A percentile compares a stretch with the other conserved stretches of the same genome.
Conservation (phyloP, 2,113 vertebrate species). For the Brevimyrus niger region DNA sequence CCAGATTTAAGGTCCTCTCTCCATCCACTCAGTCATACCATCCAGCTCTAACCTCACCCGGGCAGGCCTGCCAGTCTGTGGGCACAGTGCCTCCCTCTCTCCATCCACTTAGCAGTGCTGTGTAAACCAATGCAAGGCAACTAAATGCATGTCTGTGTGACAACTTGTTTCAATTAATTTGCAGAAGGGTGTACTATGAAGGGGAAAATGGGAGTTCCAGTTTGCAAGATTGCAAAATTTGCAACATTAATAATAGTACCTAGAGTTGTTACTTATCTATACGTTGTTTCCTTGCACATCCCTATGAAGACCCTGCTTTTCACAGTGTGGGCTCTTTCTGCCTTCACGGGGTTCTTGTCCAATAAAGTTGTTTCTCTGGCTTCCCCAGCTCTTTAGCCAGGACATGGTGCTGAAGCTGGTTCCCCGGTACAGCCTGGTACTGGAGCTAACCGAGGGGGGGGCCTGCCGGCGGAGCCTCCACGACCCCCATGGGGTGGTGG, state of each 20-base stretch:
- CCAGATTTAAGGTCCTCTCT: too few species aligned
- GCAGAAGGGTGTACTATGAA: not conserved
- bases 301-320: not conserved
- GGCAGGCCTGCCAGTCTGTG: too few species aligned
- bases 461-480: slow-evolving; percentile 83
- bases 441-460: slow-evolving; percentile 82
- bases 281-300: not conserved
- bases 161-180: too few species aligned
- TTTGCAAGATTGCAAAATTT: not conserved
- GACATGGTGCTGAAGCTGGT: slow-evolving; percentile 76
- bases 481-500: slow-evolving; percentile 74
- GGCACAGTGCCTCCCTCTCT: too few species aligned
- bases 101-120: not conserved
- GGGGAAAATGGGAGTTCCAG: not conserved
- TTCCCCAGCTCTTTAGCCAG: slow-evolving; percentile 75
- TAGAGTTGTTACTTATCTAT: not conserved
- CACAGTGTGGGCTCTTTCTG: not conserved
- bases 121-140: not conserved
- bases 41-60: not conserved
- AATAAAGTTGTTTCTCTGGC: not conserved
- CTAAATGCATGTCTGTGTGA: too few species aligned
- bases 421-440: slow-evolving; percentile 80
- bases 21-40: too few species aligned
- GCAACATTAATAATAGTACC: not conserved
- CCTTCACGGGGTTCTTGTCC: not conserved